Evolutionary conservation across 2,888 invertebrate genomes (phyloP).

Genomic region (Drosophila meridiana): DNA sequence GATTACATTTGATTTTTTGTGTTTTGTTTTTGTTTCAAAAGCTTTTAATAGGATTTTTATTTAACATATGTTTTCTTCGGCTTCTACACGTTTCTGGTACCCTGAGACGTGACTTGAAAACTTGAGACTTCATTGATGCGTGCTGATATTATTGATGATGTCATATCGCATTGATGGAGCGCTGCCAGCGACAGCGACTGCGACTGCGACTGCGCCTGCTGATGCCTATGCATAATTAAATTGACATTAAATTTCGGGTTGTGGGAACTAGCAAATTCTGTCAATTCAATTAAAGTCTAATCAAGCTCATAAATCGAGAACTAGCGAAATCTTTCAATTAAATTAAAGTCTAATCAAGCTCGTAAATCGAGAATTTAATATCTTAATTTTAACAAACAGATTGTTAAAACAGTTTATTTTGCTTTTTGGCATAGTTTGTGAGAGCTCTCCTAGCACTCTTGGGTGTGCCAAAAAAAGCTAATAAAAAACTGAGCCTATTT

Average conservation of each 20-base stretch:
- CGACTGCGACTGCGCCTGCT: not conserved
- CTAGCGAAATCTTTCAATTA: conserved; percentile 6
- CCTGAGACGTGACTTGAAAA: conserved; percentile 46
- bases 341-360: conserved; percentile 10
- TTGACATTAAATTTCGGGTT: conserved; percentile 36
- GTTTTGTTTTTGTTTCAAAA: conserved; percentile 43
- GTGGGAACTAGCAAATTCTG: conserved; percentile 31
- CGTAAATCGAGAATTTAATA: not conserved
- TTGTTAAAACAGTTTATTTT: conserved; percentile 22
- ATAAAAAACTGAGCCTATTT: conserved; percentile 29
- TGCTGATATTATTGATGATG: conserved; percentile 59
- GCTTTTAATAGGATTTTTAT: conserved; percentile 76
- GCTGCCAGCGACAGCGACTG: not conserved
- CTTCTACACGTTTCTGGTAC: conserved; percentile 8
- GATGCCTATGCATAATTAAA: conserved; percentile 35
- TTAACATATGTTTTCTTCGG: conserved; percentile 64
- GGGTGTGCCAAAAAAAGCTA: conserved; percentile 2
- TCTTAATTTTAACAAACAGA: not conserved
- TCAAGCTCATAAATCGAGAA: conserved; percentile 25
- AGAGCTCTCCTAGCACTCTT: not conserved
- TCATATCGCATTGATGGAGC: conserved; percentile 40
- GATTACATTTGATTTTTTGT: conserved; percentile 19
- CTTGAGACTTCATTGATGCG: conserved; percentile 52
- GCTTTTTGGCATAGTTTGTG: conserved; percentile 26
- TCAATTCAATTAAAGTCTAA: conserved; percentile 18